Conservation (phyloP, 2,797 vertebrate genomes). For the Monodelphis domestica region DNA sequence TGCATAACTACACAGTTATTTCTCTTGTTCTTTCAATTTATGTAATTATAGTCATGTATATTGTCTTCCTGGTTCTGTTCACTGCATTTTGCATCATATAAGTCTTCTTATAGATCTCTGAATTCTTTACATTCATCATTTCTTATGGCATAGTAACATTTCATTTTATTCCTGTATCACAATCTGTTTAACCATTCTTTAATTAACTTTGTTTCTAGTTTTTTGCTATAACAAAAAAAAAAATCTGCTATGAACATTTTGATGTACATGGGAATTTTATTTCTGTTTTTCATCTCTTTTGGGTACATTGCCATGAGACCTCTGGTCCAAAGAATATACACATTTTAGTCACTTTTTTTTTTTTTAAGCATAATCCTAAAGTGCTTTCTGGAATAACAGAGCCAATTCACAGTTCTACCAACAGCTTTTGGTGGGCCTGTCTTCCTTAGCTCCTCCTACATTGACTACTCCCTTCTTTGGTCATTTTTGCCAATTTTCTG, state of each 20-base stretch:
- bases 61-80: neutral
- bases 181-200: neutral
- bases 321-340: neutral
- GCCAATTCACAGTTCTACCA: neutral
- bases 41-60: neutral
- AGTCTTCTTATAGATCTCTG: neutral
- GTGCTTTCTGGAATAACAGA: neutral
- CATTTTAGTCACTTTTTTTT: neutral
- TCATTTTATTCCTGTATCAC: neutral
- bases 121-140: neutral
- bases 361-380: neutral
- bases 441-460: neutral
- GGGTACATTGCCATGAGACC: neutral
- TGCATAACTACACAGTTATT: neutral
- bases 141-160: neutral
- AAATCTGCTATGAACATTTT: too few species aligned
- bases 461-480: neutral
- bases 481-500: neutral
- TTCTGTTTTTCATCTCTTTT: neutral
- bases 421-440: neutral
- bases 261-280: neutral
- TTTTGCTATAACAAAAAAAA: too few species aligned
- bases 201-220: too few species aligned
- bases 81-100: neutral
- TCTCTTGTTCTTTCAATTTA: neutral